phyloP scores from a whole-genome alignment of 2,888 invertebrate genomes.

The Amblyjoppa fuscipennis region DNA sequence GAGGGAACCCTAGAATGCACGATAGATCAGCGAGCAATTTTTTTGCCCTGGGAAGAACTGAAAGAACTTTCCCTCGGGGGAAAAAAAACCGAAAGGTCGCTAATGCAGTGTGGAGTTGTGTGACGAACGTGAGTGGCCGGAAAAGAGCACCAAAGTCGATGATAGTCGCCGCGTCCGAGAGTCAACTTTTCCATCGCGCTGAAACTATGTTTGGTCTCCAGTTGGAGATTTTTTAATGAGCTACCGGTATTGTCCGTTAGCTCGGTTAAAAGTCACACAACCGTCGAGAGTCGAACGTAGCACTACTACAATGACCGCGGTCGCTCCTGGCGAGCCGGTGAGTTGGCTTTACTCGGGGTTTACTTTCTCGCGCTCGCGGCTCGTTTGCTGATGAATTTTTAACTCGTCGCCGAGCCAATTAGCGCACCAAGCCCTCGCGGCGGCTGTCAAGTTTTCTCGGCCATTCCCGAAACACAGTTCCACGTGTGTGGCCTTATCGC shows the following conservation, averaged over 20 bases:
- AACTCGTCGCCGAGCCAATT: conserved; percentile 70
- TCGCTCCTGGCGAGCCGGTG: conserved; percentile 16
- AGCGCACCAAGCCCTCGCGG: conserved; percentile 57
- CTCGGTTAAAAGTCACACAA: neutral
- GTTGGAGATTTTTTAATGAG: neutral
- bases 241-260: neutral
- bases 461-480: conserved; percentile 44
- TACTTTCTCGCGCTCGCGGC: conserved; percentile 20
- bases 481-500: conserved; percentile 34
- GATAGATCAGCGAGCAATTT: neutral
- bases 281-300: neutral
- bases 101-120: neutral
- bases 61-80: neutral
- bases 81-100: neutral
- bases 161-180: neutral
- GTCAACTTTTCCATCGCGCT: neutral
- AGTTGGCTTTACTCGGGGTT: conserved; percentile 13
- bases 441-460: conserved; percentile 61
- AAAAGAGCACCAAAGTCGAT: neutral
- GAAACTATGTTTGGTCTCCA: neutral
- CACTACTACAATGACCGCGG: conserved; percentile 15
- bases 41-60: neutral
- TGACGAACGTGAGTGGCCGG: neutral
- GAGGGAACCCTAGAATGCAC: neutral
- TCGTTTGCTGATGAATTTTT: conserved; percentile 66